These are phyloP conservation scores for Empidonax traillii DNA, from an alignment of 2,113 vertebrate species.

Conservation along the genomic window DNA sequence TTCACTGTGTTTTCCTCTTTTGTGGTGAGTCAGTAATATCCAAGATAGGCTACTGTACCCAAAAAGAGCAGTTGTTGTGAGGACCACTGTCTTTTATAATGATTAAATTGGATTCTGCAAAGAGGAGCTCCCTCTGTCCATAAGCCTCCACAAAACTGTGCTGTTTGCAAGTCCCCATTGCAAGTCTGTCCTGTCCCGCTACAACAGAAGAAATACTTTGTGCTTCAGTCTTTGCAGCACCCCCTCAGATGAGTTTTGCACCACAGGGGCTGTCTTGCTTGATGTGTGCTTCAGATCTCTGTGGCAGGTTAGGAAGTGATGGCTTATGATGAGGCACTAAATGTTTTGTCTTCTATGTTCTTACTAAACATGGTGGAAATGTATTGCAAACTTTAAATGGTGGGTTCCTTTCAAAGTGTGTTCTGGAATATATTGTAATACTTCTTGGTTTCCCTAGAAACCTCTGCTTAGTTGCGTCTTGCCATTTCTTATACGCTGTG, in stretches of 20 bases:
- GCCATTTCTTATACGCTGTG: background rate
- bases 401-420: background rate
- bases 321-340: background rate
- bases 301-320: background rate
- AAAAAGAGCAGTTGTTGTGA: background rate
- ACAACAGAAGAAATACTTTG: background rate
- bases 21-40: background rate
- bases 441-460: background rate
- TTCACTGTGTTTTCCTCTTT: background rate
- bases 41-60: background rate
- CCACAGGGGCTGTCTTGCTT: background rate
- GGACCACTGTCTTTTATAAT: background rate
- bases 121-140: background rate
- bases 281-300: background rate
- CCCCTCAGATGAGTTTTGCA: background rate
- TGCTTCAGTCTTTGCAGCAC: background rate
- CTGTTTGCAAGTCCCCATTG: background rate
- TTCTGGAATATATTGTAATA: background rate
- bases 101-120: background rate
- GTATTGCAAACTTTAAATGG: background rate
- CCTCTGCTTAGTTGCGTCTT: background rate
- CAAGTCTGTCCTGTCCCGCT: background rate
- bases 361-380: background rate
- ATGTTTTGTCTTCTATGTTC: background rate
- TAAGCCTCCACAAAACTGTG: background rate